phyloP scores from a whole-genome alignment of 1,140 invertebrate genomes.

The Listronotus bonariensis region DNA sequence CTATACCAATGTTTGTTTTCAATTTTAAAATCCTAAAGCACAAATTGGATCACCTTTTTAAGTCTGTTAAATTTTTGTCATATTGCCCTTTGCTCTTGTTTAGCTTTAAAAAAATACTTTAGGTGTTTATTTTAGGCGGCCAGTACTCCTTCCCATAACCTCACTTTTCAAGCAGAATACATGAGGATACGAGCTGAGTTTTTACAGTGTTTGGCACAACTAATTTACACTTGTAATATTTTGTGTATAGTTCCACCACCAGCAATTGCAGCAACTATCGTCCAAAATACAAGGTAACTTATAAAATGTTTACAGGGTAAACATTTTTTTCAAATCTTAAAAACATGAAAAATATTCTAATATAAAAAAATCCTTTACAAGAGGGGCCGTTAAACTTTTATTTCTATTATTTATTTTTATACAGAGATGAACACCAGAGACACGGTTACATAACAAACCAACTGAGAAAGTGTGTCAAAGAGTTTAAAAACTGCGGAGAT shows the following conservation, averaged over 20 bases:
- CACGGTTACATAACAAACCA: conserved; percentile 83
- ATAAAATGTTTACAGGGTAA: background rate
- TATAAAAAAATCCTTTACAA: no score
- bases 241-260: conserved; percentile 90
- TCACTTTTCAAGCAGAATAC: conserved; percentile 82
- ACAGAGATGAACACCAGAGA: conserved; percentile 77
- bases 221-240: conserved; percentile 78
- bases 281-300: conserved; percentile 63
- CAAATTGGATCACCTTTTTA: no score
- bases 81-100: no score
- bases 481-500: conserved; percentile 75
- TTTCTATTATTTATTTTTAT: background rate
- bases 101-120: no score
- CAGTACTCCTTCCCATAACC: conserved; percentile 66
- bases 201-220: conserved; percentile 73
- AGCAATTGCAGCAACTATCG: conserved; percentile 84
- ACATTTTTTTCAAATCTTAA: no score
- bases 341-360: no score
- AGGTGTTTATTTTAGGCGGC: conserved; percentile 60
- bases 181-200: conserved; percentile 75
- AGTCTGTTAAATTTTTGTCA: no score
- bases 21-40: no score
- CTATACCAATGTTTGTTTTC: no score
- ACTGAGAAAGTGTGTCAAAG: conserved; percentile 76
- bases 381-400: no score